These are phyloP conservation scores for Chionomys nivalis DNA, from an alignment of 2,113 vertebrate genomes.

Conservation along the genomic window DNA sequence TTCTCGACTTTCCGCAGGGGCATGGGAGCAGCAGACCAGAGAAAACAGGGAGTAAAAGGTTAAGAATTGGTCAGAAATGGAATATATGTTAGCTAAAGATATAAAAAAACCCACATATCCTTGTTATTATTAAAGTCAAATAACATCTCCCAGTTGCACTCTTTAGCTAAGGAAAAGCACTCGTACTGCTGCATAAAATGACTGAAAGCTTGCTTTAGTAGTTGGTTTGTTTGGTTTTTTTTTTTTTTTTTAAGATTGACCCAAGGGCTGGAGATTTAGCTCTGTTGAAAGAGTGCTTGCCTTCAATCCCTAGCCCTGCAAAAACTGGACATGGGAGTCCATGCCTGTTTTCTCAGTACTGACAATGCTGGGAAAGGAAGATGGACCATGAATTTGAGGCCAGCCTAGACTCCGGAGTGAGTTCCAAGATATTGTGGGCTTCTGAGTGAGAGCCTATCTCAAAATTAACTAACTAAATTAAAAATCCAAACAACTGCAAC, in stretches of 20 bases:
- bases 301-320: too few species aligned
- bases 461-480: not conserved
- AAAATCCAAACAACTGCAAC: not conserved
- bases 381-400: not conserved
- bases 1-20: not conserved
- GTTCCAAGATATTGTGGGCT: not conserved
- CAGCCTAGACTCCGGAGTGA: not conserved
- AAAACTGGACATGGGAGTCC: not conserved
- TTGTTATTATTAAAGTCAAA: not conserved
- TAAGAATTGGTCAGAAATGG: conserved; percentile 14
- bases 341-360: not conserved
- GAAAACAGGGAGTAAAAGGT: not conserved
- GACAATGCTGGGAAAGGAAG: not conserved
- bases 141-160: not conserved
- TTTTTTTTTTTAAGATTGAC: not conserved
- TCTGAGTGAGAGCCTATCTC: not conserved
- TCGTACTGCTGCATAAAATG: conserved; percentile 6
- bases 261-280: not conserved
- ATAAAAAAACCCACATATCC: not conserved
- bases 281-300: not conserved
- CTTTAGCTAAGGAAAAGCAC: conserved; percentile 42
- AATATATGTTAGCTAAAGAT: not conserved
- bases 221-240: not conserved
- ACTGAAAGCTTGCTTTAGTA: conserved; percentile 4
- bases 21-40: not conserved